phyloP scores from a whole-genome alignment of 1,140 invertebrate species.

The Trachelipus rathkii region DNA sequence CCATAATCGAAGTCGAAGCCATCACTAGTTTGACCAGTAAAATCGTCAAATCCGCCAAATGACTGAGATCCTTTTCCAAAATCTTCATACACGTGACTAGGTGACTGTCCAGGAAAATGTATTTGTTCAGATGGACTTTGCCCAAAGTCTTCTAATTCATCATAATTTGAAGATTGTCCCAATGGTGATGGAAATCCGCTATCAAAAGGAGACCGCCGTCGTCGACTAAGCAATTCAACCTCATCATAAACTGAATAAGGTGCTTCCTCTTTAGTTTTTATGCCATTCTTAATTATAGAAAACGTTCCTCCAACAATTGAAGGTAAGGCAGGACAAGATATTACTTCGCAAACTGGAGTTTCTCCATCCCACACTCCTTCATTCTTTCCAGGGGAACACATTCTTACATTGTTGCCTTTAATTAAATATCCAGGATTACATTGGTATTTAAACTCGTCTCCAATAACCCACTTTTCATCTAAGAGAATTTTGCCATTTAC shows the following conservation, averaged over 20 bases:
- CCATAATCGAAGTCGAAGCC: slow-evolving; percentile 28
- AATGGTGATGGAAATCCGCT: neutral
- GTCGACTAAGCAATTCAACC: neutral
- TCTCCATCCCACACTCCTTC: slow-evolving; percentile 21
- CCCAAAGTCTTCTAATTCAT: slow-evolving; percentile 27
- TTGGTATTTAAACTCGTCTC: slow-evolving; percentile 26
- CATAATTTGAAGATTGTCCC: slow-evolving; percentile 16
- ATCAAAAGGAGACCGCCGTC: neutral
- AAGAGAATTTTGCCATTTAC: slow-evolving; percentile 46
- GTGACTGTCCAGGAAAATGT: neutral
- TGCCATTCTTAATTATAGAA: neutral
- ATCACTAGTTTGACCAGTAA: slow-evolving; percentile 1
- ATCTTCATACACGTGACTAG: slow-evolving; percentile 19
- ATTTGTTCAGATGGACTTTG: neutral
- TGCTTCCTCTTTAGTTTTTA: neutral
- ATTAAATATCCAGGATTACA: slow-evolving; percentile 36
- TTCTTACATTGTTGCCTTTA: neutral
- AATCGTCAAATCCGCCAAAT: slow-evolving; percentile 22
- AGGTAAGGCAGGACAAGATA: slow-evolving; percentile 16
- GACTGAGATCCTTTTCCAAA: slow-evolving; percentile 1
- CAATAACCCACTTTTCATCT: slow-evolving; percentile 38
- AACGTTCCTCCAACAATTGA: neutral
- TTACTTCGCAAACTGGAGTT: slow-evolving; percentile 10
- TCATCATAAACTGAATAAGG: neutral
- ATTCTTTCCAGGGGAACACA: slow-evolving; percentile 6